Base-by-base conservation (phyloP, 2,888 invertebrate genomes). In the Herminia tarsipennalis region DNA sequence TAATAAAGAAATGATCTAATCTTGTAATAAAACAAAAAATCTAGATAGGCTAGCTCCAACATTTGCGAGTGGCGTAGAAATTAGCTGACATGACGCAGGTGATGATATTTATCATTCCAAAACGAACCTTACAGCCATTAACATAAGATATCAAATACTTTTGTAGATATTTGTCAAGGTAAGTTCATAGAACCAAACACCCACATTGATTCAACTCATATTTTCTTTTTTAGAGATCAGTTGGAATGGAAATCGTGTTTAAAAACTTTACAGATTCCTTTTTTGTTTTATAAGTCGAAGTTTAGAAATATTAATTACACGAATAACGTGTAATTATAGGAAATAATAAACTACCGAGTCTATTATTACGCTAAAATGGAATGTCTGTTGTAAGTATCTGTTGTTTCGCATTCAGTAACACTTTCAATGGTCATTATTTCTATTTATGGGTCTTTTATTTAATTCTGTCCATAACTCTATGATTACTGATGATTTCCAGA, bases 101-200 rank as follows among this genome's bases (percentile, higher is more conserved):
- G 52, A 30, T 32, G 42, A 12, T 1, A 1, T 1, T 2, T 29
- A 20, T 25, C 32, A 43, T 5, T 14, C 37, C 3, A 68, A 28
- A 36, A 40, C 29, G 5, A 32, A 56, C 56, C 39, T 39, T 68
- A 58, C 17, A 0, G 0, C n/a, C n/a, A 0, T 2, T 5, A 1
- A 16, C 8, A 14, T 6, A 3, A 28, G 3, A 8, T 0, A 0
- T 38, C 37, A 49, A 12, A 53, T 13, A 25, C 27, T 50, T 13
- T 12, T 8, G 13, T 46, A 30, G 0, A 5, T 20, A 5, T 63
- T 66, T 69, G 60, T 65, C 66, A 65, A 64, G 50, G 13, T 27
- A 53, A 67, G 83, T 84, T 84, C 82, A 81, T 78, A 63, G 79
- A 83, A 81, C 83, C 55, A 70, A 73, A 76, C 81, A 77, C 85